phyloP scores from a whole-genome alignment of 2,797 vertebrate species.

The Pristis pectinata region DNA sequence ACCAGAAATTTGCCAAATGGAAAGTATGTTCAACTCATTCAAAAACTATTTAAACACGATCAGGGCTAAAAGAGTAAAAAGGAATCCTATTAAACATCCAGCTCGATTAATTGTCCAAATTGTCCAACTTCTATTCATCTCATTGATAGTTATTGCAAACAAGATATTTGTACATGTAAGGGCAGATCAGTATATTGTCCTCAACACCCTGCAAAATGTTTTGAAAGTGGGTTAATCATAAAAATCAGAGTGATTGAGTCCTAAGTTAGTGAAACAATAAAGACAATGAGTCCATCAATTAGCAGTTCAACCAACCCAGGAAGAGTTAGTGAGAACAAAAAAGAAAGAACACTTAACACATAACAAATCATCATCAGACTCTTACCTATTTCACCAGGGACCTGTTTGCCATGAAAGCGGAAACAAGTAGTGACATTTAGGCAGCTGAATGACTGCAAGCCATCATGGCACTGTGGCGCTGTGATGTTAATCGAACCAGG shows the following conservation, averaged over 20 bases:
- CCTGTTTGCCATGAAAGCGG: constrained; percentile 72
- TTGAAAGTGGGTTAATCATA: not conserved
- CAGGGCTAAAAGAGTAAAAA: too few relatives aligned
- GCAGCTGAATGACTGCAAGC: constrained; percentile 79
- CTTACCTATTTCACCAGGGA: constrained; percentile 86
- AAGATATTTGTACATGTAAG: not conserved
- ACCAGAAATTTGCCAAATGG: not conserved
- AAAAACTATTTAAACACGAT: not conserved
- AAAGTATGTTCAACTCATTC: not conserved
- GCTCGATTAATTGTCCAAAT: not conserved
- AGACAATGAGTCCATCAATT: not conserved
- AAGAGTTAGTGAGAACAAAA: not conserved
- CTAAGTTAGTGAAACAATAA: too few relatives aligned
- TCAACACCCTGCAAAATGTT: not conserved
- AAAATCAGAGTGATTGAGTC: not conserved
- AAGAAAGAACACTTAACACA: not conserved
- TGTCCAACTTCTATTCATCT: not conserved
- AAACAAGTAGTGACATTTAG: constrained; percentile 78
- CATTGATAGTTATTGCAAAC: not conserved
- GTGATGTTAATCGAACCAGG: constrained; percentile 90
- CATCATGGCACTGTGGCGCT: constrained; percentile 84
- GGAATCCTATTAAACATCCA: not conserved
- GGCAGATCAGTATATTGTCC: not conserved
- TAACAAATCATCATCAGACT: not conserved
- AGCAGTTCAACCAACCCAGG: not conserved